Percentiles rank a stretch among this genome's conserved stretches.
Evolutionary conservation across 2,113 vertebrate species (phyloP).

Genomic region (Alectura lathami): DNA sequence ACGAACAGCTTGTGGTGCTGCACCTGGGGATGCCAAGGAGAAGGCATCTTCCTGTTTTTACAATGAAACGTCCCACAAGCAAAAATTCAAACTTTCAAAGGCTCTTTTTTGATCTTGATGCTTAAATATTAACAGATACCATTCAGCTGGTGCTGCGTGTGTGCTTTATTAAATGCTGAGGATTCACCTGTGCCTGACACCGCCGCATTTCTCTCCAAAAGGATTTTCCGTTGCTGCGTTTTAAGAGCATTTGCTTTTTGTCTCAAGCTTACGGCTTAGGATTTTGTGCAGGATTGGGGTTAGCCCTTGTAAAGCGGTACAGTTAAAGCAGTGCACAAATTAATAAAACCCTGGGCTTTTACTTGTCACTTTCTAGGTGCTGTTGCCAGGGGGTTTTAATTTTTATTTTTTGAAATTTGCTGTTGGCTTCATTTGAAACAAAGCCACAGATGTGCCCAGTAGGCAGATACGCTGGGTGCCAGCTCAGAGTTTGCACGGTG

Average conservation of each 20-base stretch:
- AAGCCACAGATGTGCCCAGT: slow-evolving; percentile 8
- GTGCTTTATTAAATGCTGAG: not conserved
- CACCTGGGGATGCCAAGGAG: accelerated
- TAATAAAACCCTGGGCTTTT: slow-evolving; percentile 44
- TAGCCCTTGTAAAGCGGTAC: slow-evolving; percentile 33
- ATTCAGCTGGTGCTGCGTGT: not conserved
- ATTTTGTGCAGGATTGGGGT: slow-evolving; percentile 60
- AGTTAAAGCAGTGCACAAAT: slow-evolving; percentile 39
- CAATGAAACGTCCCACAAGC: not conserved
- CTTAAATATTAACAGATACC: slow-evolving; percentile 17
- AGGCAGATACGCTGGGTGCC: slow-evolving; percentile 1
- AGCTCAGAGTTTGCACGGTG: accelerated
- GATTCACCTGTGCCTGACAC: slow-evolving; percentile 7
- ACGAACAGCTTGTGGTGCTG: not conserved
- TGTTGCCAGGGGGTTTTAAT: not conserved
- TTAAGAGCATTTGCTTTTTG: slow-evolving; percentile 64
- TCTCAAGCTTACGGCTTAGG: slow-evolving; percentile 53
- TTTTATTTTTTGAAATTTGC: not conserved
- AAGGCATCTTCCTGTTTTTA: not conserved
- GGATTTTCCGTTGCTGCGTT: not conserved
- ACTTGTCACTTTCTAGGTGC: not conserved
- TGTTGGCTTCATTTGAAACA: not conserved
- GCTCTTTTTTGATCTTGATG: not conserved
- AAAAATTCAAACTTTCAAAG: not conserved
- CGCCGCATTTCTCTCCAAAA: not conserved